phyloP scores from a whole-genome alignment of 2,113 vertebrate genomes.

The Rynchops niger region DNA sequence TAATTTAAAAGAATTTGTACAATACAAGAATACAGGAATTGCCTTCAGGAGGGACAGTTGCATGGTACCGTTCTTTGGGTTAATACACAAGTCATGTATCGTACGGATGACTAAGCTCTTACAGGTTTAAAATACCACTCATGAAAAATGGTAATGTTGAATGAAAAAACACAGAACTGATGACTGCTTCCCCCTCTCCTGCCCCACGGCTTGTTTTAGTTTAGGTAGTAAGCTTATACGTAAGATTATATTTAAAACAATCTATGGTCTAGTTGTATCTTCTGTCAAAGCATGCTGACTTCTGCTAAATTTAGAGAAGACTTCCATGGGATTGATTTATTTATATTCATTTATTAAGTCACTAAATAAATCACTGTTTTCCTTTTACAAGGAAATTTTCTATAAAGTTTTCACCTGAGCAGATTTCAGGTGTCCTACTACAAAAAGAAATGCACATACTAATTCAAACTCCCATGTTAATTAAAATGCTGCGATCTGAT shows the following conservation, averaged over 20 bases:
- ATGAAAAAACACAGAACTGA: neutral
- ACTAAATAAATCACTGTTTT: neutral
- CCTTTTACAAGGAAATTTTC: neutral
- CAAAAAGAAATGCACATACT: neutral
- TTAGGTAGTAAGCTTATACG: neutral
- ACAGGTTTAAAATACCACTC: neutral
- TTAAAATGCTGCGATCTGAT: neutral
- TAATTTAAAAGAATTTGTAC: neutral
- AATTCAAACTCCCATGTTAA: neutral
- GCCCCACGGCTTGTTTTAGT: neutral
- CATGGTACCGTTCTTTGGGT: neutral
- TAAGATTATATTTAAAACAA: neutral
- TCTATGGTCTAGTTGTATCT: neutral
- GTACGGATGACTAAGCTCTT: neutral
- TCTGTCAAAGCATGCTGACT: neutral
- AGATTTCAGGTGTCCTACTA: neutral
- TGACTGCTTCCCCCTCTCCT: neutral
- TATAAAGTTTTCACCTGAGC: neutral
- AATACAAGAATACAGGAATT: neutral
- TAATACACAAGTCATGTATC: neutral
- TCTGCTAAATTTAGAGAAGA: neutral
- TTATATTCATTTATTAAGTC: neutral
- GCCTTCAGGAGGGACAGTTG: neutral
- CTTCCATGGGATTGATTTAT: neutral
- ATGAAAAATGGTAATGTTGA: neutral